phyloP scores from a whole-genome alignment of 1,140 invertebrate genomes.

The Solen grandis region DNA sequence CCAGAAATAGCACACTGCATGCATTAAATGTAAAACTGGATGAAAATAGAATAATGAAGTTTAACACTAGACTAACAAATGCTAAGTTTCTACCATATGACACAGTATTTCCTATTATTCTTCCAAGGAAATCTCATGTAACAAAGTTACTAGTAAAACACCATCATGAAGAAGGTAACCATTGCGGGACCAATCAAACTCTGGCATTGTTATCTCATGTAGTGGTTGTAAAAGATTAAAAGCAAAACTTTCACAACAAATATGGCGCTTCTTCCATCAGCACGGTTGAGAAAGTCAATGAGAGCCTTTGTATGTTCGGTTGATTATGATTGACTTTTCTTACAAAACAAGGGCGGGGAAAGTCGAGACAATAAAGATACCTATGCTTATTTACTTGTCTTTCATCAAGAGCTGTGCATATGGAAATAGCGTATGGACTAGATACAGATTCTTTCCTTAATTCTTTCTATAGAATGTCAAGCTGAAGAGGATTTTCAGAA shows the following conservation, averaged over 20 bases:
- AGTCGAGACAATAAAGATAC: conserved; percentile 11
- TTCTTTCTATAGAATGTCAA: conserved; percentile 22
- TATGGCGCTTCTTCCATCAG: conserved; percentile 29
- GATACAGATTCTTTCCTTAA: conserved; percentile 23
- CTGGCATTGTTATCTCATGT: too few species aligned
- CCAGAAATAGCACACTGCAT: neutral
- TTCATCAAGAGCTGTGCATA: neutral
- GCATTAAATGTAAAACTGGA: conserved; percentile 18
- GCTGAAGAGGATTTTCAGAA: conserved; percentile 20
- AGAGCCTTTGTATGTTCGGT: conserved; percentile 16
- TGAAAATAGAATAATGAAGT: conserved; percentile 6
- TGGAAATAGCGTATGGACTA: neutral
- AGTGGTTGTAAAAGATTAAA: conserved; percentile 10
- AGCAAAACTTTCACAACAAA: conserved; percentile 6
- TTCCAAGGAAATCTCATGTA: conserved; percentile 5
- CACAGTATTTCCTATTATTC: neutral
- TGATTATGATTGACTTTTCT: conserved; percentile 18
- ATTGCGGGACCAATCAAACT: too few species aligned
- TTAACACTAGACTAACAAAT: conserved; percentile 10
- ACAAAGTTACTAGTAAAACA: conserved; percentile 21
- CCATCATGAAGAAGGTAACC: neutral
- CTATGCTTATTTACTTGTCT: conserved; percentile 29
- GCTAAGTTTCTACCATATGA: conserved; percentile 23
- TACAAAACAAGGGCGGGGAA: conserved; percentile 26
- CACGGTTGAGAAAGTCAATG: conserved; percentile 2